Base-by-base conservation (phyloP, 2,797 vertebrate species). In the Phrynocephalus guinanensis region DNA sequence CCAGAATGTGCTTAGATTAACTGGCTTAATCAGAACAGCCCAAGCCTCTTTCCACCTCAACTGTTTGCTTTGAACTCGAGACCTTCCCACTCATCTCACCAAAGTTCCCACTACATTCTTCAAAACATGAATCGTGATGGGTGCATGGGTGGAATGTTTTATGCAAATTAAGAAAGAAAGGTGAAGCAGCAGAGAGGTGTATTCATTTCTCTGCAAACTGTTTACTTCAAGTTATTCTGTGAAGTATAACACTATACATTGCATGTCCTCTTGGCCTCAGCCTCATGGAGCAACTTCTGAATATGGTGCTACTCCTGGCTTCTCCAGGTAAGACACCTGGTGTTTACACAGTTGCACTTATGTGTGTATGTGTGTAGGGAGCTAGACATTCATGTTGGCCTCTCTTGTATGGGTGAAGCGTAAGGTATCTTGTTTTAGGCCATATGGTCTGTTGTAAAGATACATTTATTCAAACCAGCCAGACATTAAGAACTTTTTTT, bases 141-240 rank as follows among this genome's bases (percentile, higher is more conserved):
- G 50, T 83, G 33, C 56, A 28, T 22, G 30, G 50, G 15, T 67
- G 6, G 66, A 3, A 70, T 52, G 8, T 16, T 8, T 84, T 18
- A 24, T 48, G 50, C 18, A 83, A 71, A 83, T 79, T n/a, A 50
- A 28, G 52, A 50, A 68, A 6, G 22, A 38, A 80, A 68, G 44
- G 20, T 33, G 38, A 88, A 50, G 44, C 5, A 70, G 52, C 16
- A 52, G n/a, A 56, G 44, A 48, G 38, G 48, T 3, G 22, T 28
- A 79, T 75, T 80, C 20, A 75, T 80, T 50, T 66, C 22, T 52
- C 79, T 66, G 56, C 75, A 60, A 85, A 88, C 66, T 67, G 73
- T 88, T 79, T 52, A 88, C 70, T 52, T 44, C 3, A 18, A 67
- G 13, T 3, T 44, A 6, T 24, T 50, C 24, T 28, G 20, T 24